Percentiles rank a stretch among this genome's conserved stretches.
Evolutionary conservation across 1,140 invertebrate genomes (phyloP).

Genomic region (Drosophila repletoides): DNA sequence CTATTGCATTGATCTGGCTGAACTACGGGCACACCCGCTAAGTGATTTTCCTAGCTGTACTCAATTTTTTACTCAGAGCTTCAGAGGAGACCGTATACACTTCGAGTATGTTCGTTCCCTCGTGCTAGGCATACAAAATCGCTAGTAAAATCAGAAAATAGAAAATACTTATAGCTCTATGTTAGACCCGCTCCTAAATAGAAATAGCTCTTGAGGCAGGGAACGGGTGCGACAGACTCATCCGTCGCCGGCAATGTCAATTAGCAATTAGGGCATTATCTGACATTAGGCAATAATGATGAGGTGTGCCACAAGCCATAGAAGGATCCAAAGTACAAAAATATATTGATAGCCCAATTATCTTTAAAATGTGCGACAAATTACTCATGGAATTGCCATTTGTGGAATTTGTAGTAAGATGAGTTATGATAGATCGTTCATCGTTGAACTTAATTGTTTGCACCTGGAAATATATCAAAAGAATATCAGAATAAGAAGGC

Average conservation of each 20-base stretch:
- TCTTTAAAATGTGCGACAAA: slow-evolving; percentile 15
- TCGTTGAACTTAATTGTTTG: too few relatives aligned
- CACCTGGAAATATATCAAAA: too few relatives aligned
- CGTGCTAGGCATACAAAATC: slow-evolving; percentile 59
- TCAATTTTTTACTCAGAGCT: slow-evolving; percentile 11
- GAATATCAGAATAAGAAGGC: too few relatives aligned
- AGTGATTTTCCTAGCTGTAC: slow-evolving; percentile 48
- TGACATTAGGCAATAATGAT: slow-evolving; percentile 30
- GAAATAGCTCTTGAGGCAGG: too few relatives aligned
- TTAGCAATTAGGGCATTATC: slow-evolving; percentile 75
- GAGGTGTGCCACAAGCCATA: slow-evolving; percentile 33
- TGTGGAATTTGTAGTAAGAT: too few relatives aligned
- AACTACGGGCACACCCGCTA: slow-evolving; percentile 51
- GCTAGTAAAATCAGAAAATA: slow-evolving; percentile 17
- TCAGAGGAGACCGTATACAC: too few relatives aligned
- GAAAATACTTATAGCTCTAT: slow-evolving; percentile 31
- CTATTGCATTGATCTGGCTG: slow-evolving; percentile 30
- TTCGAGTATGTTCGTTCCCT: neutral
- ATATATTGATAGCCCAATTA: slow-evolving; percentile 15
- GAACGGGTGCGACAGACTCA: slow-evolving; percentile 10
- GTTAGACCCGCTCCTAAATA: slow-evolving; percentile 26
- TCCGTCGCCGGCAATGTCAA: slow-evolving; percentile 49
- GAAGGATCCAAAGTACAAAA: slow-evolving; percentile 5
- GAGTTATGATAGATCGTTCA: neutral
- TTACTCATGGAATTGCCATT: neutral